Percentiles rank a stretch among this genome's conserved stretches.
Evolutionary conservation across 2,113 vertebrate genomes (phyloP).

Genomic region (Raja brachyura): DNA sequence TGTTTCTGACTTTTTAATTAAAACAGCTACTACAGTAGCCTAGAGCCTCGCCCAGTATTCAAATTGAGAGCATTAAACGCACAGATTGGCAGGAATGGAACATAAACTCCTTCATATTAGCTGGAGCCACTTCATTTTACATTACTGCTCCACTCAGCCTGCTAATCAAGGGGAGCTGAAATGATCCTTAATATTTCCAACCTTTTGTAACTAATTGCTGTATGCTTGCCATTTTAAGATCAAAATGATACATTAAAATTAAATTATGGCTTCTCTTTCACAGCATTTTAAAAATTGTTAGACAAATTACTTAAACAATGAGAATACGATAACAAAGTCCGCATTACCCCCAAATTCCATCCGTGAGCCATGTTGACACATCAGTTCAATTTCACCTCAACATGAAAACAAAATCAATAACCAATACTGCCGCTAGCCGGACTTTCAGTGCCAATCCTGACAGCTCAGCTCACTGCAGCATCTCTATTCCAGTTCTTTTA

Average conservation of each 20-base stretch:
- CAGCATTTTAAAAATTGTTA: background rate
- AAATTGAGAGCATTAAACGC: background rate
- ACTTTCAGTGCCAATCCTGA: conserved; percentile 6
- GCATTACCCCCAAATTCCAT: background rate
- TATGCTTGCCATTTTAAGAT: background rate
- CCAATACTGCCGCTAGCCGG: background rate
- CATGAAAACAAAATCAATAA: conserved; percentile 1
- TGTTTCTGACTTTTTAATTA: background rate
- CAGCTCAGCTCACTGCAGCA: background rate
- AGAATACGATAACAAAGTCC: background rate
- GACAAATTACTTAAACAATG: background rate
- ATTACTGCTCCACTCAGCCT: background rate
- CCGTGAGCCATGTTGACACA: background rate
- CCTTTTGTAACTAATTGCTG: background rate
- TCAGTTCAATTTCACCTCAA: background rate
- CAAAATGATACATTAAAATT: background rate
- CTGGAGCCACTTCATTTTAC: background rate
- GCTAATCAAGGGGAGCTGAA: background rate
- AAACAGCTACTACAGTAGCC: background rate
- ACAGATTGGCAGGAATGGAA: background rate
- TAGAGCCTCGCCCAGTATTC: background rate
- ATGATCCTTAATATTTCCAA: background rate
- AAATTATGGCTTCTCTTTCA: background rate
- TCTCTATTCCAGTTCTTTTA: background rate
- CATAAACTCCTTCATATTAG: background rate